phyloP scores from a whole-genome alignment of 2,888 invertebrate species.

The Coleophora deauratella region DNA sequence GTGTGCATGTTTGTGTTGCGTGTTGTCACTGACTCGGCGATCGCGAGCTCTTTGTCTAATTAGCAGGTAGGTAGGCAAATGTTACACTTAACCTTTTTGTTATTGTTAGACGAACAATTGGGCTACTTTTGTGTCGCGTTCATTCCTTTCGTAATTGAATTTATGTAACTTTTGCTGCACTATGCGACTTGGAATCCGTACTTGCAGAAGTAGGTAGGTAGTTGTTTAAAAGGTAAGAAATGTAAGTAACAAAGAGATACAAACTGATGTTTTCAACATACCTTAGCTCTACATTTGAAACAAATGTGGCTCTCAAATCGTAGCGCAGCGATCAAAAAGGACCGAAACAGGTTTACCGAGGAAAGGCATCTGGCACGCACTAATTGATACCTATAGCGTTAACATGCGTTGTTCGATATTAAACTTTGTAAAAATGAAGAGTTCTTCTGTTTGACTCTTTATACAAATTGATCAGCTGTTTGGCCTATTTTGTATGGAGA shows the following conservation, averaged over 20 bases:
- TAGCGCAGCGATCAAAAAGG: constrained; percentile 40
- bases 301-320: constrained; percentile 40
- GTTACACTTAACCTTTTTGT: constrained; percentile 45
- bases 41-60: constrained; percentile 65
- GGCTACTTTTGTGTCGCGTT: constrained; percentile 23
- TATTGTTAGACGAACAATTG: constrained; percentile 29
- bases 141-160: constrained; percentile 30
- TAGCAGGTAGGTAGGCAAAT: constrained; percentile 60
- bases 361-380: constrained; percentile 64
- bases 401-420: constrained; percentile 47
- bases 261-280: too few species aligned
- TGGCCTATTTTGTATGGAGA: too few species aligned
- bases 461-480: too few species aligned
- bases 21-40: constrained; percentile 53
- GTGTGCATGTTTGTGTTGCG: constrained; percentile 57
- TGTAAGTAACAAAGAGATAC: too few species aligned
- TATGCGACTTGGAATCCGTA: too few species aligned
- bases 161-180: constrained; percentile 21
- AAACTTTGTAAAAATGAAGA: too few species aligned
- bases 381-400: constrained; percentile 63
- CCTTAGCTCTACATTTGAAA: constrained; percentile 23
- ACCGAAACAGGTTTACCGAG: constrained; percentile 59
- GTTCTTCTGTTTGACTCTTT: too few species aligned
- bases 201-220: too few species aligned
- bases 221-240: too few species aligned